Evolutionary conservation across 2,888 invertebrate genomes (phyloP).

Genomic region (Melanargia galathea): DNA sequence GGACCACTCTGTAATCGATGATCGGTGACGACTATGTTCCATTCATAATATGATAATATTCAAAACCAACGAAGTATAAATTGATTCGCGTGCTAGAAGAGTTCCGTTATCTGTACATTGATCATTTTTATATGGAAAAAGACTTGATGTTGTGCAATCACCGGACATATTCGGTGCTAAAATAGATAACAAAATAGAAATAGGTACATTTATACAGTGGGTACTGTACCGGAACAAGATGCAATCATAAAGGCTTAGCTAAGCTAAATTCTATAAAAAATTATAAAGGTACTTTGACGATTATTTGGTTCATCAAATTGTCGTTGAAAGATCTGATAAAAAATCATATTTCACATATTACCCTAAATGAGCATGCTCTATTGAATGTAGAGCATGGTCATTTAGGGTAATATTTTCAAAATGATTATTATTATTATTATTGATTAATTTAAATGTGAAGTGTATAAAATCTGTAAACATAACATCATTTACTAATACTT

Average conservation of each 20-base stretch:
- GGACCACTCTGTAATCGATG: conserved; percentile 30
- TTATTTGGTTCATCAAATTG: neutral
- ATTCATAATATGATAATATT: conserved; percentile 40
- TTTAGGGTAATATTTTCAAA: neutral
- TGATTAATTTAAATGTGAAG: too few relatives aligned
- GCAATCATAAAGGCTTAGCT: neutral
- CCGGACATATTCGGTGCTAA: conserved; percentile 18
- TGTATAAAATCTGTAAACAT: too few relatives aligned
- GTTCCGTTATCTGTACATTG: conserved; percentile 35
- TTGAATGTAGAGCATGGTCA: neutral
- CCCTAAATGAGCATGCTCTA: too few relatives aligned
- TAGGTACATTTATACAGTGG: neutral
- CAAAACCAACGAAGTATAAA: conserved; percentile 37
- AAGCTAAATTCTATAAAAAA: too few relatives aligned
- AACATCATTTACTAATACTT: neutral
- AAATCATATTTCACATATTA: too few relatives aligned
- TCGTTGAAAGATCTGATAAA: neutral
- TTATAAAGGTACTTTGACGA: too few relatives aligned
- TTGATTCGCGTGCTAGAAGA: conserved; percentile 31
- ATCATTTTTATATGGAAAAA: conserved; percentile 24
- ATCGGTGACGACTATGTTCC: conserved; percentile 31
- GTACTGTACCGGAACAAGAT: conserved; percentile 8
- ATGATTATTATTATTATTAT: too few relatives aligned
- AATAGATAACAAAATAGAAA: conserved; percentile 7
- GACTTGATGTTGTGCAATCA: conserved; percentile 28